Evolutionary conservation across 1,140 invertebrate genomes (phyloP), one percentile per base, ranked within the genome.

Genomic region (Diplogasteroides magnus): DNA sequence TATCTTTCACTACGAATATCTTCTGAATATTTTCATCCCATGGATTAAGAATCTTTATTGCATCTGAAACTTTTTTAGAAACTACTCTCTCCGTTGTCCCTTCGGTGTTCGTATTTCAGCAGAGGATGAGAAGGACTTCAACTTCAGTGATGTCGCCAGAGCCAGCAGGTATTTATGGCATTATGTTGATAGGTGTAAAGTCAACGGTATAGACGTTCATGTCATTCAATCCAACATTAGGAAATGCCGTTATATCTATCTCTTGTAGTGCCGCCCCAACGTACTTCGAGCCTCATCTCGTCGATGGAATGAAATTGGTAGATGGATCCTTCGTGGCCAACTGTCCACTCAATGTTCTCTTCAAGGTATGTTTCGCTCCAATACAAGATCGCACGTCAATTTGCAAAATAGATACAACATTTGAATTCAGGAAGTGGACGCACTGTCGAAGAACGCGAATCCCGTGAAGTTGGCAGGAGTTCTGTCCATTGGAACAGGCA

Each of bases 251-350:
- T 76, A 27, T 59, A 69, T 76, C 32, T 31, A n/a, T 25, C 31
- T 27, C n/a, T 2, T 73, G 76, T 37, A 75, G 76, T 60, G 78
- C 78, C 32, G 78, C 78, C 23, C 78, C 78, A 27, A 79, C 78
- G n/a, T 80, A 80, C 56, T 79, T 79, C 60, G 70, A 79, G 56
- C 78, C 78, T 14, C 76, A 76, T 57, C 23, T 28, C 2, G 29
- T 79, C 60, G 70, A 62, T 23, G 73, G 69, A n/a, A 62, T 61
- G 19, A 66, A 71, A 28, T 76, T 74, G 32, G 78, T 79, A 11
- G 78, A 79, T 71, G 78, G 78, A 63, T 77, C 74, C 60, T 69
- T 79, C 31, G 78, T 76, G 2, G 78, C 78, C 14, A 79, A 79
- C 63, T 79, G 78, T 71, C 78, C 78, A 28, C 69, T 79, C 19